A percentile compares a stretch with the other conserved stretches of the same genome.
Evolutionary conservation across 2,888 invertebrate species (phyloP).

Genomic region (Napeogenes inachia): DNA sequence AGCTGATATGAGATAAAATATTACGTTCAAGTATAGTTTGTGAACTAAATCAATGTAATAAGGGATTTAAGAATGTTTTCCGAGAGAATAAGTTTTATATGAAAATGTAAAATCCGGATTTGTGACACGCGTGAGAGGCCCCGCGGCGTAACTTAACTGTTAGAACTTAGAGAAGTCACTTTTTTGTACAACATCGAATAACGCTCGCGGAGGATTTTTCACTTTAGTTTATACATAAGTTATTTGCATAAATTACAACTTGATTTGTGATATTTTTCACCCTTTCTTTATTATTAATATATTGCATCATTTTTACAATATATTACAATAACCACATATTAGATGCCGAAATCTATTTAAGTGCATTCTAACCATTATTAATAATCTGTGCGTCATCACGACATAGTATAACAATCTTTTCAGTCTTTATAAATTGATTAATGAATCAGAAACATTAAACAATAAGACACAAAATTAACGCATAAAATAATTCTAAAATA

Average conservation of each 20-base stretch:
- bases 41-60: slow-evolving; percentile 48
- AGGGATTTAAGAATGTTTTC: slow-evolving; percentile 32
- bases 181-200: slow-evolving; percentile 29
- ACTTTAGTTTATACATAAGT: slow-evolving; percentile 17
- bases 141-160: slow-evolving; percentile 30
- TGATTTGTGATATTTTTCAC: background rate
- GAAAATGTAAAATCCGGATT: slow-evolving; percentile 33
- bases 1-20: too few species aligned
- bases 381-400: too few species aligned
- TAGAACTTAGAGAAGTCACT: slow-evolving; percentile 27
- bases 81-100: slow-evolving; percentile 32
- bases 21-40: background rate
- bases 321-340: too few species aligned
- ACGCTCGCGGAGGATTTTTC: slow-evolving; percentile 24
- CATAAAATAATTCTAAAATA: slow-evolving; percentile 6
- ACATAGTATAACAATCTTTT: too few species aligned
- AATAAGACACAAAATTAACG: background rate
- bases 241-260: background rate
- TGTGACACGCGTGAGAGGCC: slow-evolving; percentile 33
- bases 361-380: too few species aligned
- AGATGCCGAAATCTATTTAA: too few species aligned
- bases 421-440: background rate
- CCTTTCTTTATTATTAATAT: too few species aligned
- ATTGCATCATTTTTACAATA: too few species aligned
- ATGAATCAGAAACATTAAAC: background rate